These are phyloP conservation scores for Pemphigus obesinymphae DNA, from an alignment of 1,140 invertebrate species.

Conservation along the genomic window DNA sequence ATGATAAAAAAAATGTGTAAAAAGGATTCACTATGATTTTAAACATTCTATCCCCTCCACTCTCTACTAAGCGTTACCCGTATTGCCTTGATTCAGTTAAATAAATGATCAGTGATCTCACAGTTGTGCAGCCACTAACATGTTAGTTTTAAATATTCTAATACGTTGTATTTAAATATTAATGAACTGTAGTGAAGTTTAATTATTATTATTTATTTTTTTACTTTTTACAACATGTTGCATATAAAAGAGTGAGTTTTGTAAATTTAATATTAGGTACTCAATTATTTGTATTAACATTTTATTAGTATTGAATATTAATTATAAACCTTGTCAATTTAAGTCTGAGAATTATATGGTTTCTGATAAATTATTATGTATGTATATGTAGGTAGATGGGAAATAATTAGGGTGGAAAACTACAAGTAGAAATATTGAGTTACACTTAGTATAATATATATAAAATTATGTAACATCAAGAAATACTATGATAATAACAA, in stretches of 20 bases:
- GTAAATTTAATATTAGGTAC: not conserved
- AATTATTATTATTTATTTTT: too few species aligned
- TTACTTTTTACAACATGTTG: not conserved
- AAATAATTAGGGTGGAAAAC: too few species aligned
- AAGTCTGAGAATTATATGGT: too few species aligned
- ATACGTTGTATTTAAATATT: not conserved
- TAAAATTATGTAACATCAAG: too few species aligned
- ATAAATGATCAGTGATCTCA: not conserved
- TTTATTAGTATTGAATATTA: not conserved
- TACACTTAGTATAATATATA: too few species aligned
- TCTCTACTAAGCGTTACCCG: not conserved
- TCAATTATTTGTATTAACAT: not conserved
- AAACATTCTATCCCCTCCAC: not conserved
- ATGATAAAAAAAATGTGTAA: not conserved
- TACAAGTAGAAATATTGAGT: too few species aligned
- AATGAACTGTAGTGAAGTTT: not conserved
- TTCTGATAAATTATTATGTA: too few species aligned
- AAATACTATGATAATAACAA: too few species aligned
- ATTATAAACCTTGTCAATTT: too few species aligned
- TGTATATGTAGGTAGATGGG: too few species aligned
- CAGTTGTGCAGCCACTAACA: not conserved
- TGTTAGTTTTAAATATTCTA: not conserved
- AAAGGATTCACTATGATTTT: slow-evolving; percentile 1
- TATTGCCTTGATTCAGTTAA: not conserved
- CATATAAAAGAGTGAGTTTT: not conserved